Evolutionary conservation across 2,888 invertebrate genomes (phyloP).

Genomic region (Mechanitis mazaeus): DNA sequence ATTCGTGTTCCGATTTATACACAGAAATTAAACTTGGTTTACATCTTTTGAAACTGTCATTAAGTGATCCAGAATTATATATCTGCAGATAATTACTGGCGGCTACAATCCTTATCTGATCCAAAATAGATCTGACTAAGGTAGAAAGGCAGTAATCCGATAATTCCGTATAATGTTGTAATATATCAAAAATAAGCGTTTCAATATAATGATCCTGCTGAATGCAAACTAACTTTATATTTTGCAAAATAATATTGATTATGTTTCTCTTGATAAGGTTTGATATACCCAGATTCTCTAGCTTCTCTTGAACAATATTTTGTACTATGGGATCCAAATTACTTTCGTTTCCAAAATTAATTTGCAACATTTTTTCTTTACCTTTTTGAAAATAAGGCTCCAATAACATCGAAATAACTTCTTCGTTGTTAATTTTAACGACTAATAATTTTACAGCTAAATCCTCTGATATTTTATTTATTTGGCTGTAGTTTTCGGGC

Average conservation of each 20-base stretch:
- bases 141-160: conserved; percentile 5
- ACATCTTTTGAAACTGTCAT: neutral
- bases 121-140: conserved; percentile 8
- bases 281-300: conserved; percentile 8
- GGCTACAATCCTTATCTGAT: conserved; percentile 3
- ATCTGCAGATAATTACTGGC: neutral
- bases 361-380: neutral
- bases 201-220: conserved; percentile 10
- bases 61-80: neutral
- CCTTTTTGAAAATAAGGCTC: neutral
- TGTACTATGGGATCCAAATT: conserved; percentile 11
- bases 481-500: conserved; percentile 1
- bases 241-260: conserved; percentile 12
- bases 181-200: conserved; percentile 12
- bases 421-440: conserved; percentile 9
- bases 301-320: conserved; percentile 10
- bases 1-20: conserved; percentile 25
- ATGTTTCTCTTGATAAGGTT: conserved; percentile 14
- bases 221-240: conserved; percentile 5
- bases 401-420: conserved; percentile 3
- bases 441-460: conserved; percentile 13
- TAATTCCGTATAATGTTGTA: conserved; percentile 16
- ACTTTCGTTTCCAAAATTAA: conserved; percentile 1
- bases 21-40: conserved; percentile 12
- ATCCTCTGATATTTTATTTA: conserved; percentile 13